Conservation (phyloP, 1,140 invertebrate species). For the Acyrthosiphon pisum region DNA sequence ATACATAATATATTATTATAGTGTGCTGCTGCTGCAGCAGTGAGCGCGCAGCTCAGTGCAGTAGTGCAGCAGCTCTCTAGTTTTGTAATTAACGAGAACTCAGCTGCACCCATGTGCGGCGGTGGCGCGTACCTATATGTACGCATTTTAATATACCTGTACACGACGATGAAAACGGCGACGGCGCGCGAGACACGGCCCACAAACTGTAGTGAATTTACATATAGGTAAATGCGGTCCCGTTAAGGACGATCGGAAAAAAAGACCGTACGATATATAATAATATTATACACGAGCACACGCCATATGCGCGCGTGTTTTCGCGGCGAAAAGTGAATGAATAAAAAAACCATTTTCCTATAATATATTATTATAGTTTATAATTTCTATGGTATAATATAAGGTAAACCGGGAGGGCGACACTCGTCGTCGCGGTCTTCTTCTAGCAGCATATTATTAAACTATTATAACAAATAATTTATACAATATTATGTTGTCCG, state of each 20-base stretch:
- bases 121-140: not conserved
- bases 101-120: slow-evolving; percentile 19
- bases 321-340: not conserved
- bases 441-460: not conserved
- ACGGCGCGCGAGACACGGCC: not conserved
- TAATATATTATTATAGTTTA: not conserved
- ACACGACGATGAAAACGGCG: slow-evolving; percentile 16
- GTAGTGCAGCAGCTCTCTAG: not conserved
- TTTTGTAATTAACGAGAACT: slow-evolving; percentile 51
- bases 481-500: not conserved
- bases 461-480: not conserved
- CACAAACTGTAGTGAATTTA: slow-evolving; percentile 36
- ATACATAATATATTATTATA: not conserved
- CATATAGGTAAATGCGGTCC: not conserved
- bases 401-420: not conserved
- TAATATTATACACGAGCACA: not conserved
- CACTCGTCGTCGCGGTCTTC: not conserved
- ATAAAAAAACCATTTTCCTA: not conserved
- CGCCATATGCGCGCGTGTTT: not conserved
- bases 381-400: not conserved
- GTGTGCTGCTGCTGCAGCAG: not conserved
- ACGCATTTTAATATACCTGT: not conserved
- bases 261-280: not conserved
- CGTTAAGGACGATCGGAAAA: not conserved
- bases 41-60: not conserved